Evolutionary conservation across 2,113 vertebrate genomes (phyloP), one percentile per base, ranked within the genome.

Genomic region (Prunella himalayana): DNA sequence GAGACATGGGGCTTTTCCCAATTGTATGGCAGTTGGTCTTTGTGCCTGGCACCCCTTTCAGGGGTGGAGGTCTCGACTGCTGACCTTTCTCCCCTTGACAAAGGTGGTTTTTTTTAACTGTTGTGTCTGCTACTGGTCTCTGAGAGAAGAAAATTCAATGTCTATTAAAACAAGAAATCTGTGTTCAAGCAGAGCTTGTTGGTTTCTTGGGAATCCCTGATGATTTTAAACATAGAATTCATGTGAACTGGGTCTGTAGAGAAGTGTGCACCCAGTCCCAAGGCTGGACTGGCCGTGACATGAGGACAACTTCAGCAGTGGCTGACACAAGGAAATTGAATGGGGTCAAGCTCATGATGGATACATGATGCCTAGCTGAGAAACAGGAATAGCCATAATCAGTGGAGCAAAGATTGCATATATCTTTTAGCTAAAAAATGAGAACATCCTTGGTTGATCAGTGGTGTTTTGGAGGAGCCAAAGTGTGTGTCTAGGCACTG

Each of bases 1-100:
- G 70, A 82, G 61, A 19, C 44, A 41, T 5, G 1, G 5, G 28
- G 4, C 11, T 47, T 71, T 37, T 44, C 45, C 25, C 31, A 51
- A 1, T 23, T 1, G 0, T 12, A 9, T 5, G 28, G 19, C 20
- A 42, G 30, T 9, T 1, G 0, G 10, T 72, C 56, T 82, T 68
- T 53, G 49, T 71, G 59, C 25, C 37, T 42, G 35, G 30, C 22
- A n/a, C 24, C 70, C n/a, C 28, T 82, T 70, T 37, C 47, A 45
- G 42, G 24, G 7, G 1, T 59, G 51, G 21, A 66, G 7, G 7
- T 54, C 47, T 59, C 57, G 19, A 15, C 28, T 50, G 21, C 25
- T 50, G 44, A 60, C 41, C 15, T 79, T 87, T 75, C 9, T 86
- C 24, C 75, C 51, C 51, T 64, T 60, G 57, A 37, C 9, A 51